Base-by-base conservation (phyloP, 2,797 vertebrate genomes). In the Craterocephalus amniculus region DNA sequence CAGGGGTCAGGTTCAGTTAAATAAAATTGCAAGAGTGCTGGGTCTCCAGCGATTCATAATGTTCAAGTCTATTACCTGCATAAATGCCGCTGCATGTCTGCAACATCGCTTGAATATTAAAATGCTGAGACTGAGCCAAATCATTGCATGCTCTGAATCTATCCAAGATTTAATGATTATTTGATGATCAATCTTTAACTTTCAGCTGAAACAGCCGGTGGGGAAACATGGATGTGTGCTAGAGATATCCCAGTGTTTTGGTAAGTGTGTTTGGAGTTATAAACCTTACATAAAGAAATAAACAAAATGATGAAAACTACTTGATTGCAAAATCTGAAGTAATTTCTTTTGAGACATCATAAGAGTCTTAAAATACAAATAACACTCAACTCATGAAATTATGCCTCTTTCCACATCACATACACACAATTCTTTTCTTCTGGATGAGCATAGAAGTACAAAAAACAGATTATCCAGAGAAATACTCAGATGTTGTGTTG, bases 281-380 rank as follows among this genome's bases (percentile, higher is more conserved):
- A 34, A 34, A 34, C 3, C 32, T 34, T 34, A 8, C 4, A 31
- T 31, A 31, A 31, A 34, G 32, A 34, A 34, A 4, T 11, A 2
- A 56, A 77, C 70, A 71, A 58, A 5, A n/a, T n/a, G 3, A 58
- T 64, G 45, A 69, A 34, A 70, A 29, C 4, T 2, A 36, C 81
- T 72, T 84, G 58, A 86, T 81, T 67, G 67, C 13, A 32, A 35
- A 38, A 64, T 56, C 32, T 72, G 29, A 61, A 43, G 32, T 66
- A 35, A 45, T 16, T 38, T 43, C 54, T 77, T 79, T 58, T 13
- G 57, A 73, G 29, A 34, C 7, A 54, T 14, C 67, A 48, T 58
- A 59, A 55, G 14, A 63, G 58, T 72, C 22, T 58, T 24, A 10
- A 67, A 66, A 63, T 64, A 63, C 74, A 20, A 22, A 71, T 79